Evolutionary conservation across 2,797 vertebrate species (phyloP).

Genomic region (Sitta carolinensis): DNA sequence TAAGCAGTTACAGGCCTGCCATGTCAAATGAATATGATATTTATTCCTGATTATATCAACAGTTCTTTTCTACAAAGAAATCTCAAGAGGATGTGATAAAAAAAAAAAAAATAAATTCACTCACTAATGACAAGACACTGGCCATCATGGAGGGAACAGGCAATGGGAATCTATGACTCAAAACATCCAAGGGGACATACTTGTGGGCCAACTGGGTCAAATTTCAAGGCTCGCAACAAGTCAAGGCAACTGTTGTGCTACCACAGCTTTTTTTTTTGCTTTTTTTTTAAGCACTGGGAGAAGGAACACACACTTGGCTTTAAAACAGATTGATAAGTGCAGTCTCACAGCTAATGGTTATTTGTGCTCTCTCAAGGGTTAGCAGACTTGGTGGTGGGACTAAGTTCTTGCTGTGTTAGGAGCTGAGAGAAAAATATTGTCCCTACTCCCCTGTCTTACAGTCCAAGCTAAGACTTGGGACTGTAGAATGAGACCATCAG

Average conservation of each 20-base stretch:
- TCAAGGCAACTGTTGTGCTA: background rate
- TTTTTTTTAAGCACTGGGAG: background rate
- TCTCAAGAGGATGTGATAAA: background rate
- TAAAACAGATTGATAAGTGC: background rate
- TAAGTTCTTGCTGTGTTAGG: background rate
- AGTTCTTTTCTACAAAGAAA: background rate
- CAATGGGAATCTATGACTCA: background rate
- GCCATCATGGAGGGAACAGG: background rate
- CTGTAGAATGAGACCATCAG: background rate
- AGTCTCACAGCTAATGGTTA: background rate
- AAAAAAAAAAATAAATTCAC: background rate
- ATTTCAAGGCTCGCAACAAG: background rate
- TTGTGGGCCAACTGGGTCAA: background rate
- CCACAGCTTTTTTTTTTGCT: background rate
- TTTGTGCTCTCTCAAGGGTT: background rate
- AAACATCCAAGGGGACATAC: background rate
- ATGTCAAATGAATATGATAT: background rate
- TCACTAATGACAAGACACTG: background rate
- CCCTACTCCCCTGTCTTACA: background rate
- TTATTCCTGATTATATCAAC: background rate
- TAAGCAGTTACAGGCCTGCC: background rate
- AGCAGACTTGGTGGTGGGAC: background rate
- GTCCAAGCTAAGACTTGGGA: background rate
- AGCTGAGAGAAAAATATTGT: background rate
- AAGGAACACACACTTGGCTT: background rate